Evolutionary conservation across 1,140 invertebrate genomes (phyloP).

Genomic region (Sycobia sp.): DNA sequence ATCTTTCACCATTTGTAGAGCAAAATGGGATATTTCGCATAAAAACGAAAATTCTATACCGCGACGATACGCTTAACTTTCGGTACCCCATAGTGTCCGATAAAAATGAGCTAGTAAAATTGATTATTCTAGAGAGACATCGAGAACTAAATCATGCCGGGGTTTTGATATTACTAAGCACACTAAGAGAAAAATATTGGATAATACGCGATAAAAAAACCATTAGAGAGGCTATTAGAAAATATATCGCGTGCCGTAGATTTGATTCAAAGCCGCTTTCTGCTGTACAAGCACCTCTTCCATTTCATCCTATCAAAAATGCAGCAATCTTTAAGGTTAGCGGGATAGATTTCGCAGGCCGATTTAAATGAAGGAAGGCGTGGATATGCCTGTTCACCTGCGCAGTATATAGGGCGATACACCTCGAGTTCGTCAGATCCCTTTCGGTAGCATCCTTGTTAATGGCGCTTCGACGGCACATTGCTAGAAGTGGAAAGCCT

Average conservation of each 20-base stretch:
- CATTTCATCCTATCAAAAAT: slow-evolving; percentile 35
- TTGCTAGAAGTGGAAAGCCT: slow-evolving; percentile 33
- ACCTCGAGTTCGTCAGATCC: slow-evolving; percentile 42
- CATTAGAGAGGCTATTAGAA: slow-evolving; percentile 10
- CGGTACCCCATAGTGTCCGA: neutral
- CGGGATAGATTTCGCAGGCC: slow-evolving; percentile 41
- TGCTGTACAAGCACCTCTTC: slow-evolving; percentile 35
- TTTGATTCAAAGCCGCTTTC: slow-evolving; percentile 30
- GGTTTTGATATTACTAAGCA: slow-evolving; percentile 8
- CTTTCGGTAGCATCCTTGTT: slow-evolving; percentile 38
- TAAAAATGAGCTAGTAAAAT: neutral
- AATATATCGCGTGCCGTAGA: slow-evolving; percentile 29
- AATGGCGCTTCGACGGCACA: slow-evolving; percentile 35
- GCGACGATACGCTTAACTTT: slow-evolving; percentile 24
- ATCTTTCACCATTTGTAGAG: neutral
- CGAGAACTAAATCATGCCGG: slow-evolving; percentile 7
- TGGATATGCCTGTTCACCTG: slow-evolving; percentile 46
- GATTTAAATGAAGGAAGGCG: slow-evolving; percentile 30
- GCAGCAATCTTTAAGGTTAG: slow-evolving; percentile 37
- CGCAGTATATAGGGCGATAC: slow-evolving; percentile 40
- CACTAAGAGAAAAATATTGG: slow-evolving; percentile 28
- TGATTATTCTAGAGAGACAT: neutral
- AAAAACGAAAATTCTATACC: slow-evolving; percentile 41
- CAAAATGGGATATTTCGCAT: slow-evolving; percentile 35
- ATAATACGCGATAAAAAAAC: slow-evolving; percentile 16